Base-by-base conservation (phyloP, 2,113 vertebrate genomes). In the Spheniscus mendiculus region DNA sequence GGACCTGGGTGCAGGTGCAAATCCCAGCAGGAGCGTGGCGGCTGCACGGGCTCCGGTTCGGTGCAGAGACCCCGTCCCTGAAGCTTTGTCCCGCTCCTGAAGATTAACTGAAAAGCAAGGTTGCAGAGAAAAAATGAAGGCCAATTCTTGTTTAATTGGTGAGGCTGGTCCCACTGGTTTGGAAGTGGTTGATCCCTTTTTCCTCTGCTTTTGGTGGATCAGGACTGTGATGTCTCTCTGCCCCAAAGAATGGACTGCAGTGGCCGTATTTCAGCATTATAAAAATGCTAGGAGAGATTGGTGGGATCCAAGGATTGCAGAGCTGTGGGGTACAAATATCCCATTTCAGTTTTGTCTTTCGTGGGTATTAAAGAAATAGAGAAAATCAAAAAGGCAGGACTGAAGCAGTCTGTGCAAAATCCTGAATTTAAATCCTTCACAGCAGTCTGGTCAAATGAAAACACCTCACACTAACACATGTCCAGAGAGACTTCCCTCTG, bases 21-120 rank as follows among this genome's bases (percentile, higher is more conserved):
- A 93, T 53, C 72, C 53, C 77, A 81, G 77, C 44, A 38, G 67
- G 30, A 63, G 0, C 1, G 2, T 0, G 1, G 42, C 0, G 13
- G 27, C 26, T 36, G 15, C 8, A 7, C 1, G 0, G 42, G 21
- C 56, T 79, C 52, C 0, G 4, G n/a, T 45, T 50, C 0, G 3
- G 21, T 25, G 49, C 27, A 74, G 65, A 58, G 62, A 81, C 40
- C 29, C n/a, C 22, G 1, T 59, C 9, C 36, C 56, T 1, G 1
- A n/a, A 77, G 44, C 32, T 83, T 80, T 5, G 1, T 22, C 62
- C 17, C 1, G 0, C 26, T 73, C 14, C 42, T 81, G 63, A 73
- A 40, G 36, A 16, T 70, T 5, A 69, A 61, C 6, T 14, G 40
- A 55, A 56, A 38, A 44, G 4, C 10, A 36, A 40, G 44, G 11